Evolutionary conservation across 2,888 invertebrate species (phyloP), one percentile per base, ranked within the genome.

Genomic region (Sthenelais limicola): DNA sequence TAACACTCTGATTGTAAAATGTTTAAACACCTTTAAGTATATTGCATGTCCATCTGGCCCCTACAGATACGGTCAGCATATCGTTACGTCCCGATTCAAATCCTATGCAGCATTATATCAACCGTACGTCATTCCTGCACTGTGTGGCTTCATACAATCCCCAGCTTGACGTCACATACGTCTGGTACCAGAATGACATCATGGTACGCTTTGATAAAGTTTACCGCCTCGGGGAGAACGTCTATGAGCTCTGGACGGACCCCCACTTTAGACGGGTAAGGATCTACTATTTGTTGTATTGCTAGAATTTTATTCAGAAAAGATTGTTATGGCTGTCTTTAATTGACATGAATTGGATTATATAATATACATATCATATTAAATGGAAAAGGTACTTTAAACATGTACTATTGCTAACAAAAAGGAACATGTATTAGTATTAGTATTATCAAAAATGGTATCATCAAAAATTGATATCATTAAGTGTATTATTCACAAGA

Each of bases 61-160:
- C 47, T 58, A 1, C 76, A 76, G 78, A 33, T n/a, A 72, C 73
- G 12, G 75, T 75, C 18, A 76, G 77, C 12, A 74, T 78, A 12
- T 51, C 67, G 12, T 67, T 49, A 47, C 73, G 67, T 15, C 77
- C 78, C 24, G 18, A 58, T 1, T 66, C 67, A 35, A 70, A 68
- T 26, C 68, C 4, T 4, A 80, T 82, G 0, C 54, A 74, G 2
- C 24, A 38, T 28, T 24, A 21, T 0, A 80, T 87, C 5, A 87
- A 88, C 79, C 80, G 82, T 26, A 85, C 87, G 0, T 80, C 82
- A 1, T 83, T 83, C 76, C 87, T 98, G 51, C 92, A 92, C 80
- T 98, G 98, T 83, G 92, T 92, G 83, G 97, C 96, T 0, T 92
- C 92, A 72, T 92, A 93, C 33, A 96, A 96, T 85, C 92, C 93